Base-by-base conservation (phyloP, 2,797 vertebrate species). In the Clamator glandarius region DNA sequence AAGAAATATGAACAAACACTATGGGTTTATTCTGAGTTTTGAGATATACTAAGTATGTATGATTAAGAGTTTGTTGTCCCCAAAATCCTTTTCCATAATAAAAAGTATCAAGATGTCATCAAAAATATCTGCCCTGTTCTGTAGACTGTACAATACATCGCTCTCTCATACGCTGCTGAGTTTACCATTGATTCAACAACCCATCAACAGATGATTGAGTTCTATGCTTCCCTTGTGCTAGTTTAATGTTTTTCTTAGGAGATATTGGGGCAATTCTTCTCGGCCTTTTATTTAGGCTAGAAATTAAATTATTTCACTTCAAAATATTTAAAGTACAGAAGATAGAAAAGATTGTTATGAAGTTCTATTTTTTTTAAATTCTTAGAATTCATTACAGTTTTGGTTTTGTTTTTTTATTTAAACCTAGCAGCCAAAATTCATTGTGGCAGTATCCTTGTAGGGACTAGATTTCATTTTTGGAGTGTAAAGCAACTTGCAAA, bases 61-160 rank as follows among this genome's bases (percentile, higher is more conserved):
- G 26, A 86, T 72, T 69, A 87, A 84, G 75, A 93, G 84, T 81
- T 90, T 94, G 69, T 84, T 95, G 77, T 87, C 84, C 59, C 55
- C 84, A 31, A 89, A 93, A 90, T 67, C 74, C 78, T 88, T 91
- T 91, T 86, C 94, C 93, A 63, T 92, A 92, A 95, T 88, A 70
- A 93, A 94, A 97, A 90, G 91, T 69, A 96, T 91, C 93, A 95
- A 97, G 95, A 95, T 96, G 96, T 91, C 94, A 94, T 89, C 83
- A 75, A 83, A 96, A 96, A 94, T 92, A 96, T 90, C 84, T 93
- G 87, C 84, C 93, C 92, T 87, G 76, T 73, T 95, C 92, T 1
- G 4, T 63, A 74, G 89, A 51, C 90, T 91, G 82, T 66, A 75
- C 93, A 42, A 73, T 31, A 90, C 17, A 28, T 96, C 92, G 92